These are phyloP conservation scores for Linyphia triangularis DNA, from an alignment of 2,888 invertebrate species.

Conservation along the genomic window DNA sequence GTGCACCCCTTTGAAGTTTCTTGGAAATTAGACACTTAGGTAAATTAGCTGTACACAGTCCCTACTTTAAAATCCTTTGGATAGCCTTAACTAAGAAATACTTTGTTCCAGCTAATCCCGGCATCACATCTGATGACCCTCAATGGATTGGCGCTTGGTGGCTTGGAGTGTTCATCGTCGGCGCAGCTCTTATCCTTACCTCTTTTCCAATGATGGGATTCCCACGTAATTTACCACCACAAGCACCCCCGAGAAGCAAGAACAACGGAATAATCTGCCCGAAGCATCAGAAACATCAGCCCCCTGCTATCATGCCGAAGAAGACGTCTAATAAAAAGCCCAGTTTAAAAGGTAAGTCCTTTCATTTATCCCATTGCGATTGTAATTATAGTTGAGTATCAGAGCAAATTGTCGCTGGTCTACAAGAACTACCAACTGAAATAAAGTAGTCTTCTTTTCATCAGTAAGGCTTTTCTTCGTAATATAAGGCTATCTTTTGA, in stretches of 20 bases:
- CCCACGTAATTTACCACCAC: constrained; percentile 85
- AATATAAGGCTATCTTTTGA: too few relatives aligned
- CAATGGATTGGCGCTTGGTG: constrained; percentile 99
- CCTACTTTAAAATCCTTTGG: too few relatives aligned
- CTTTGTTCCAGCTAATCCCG: constrained; percentile 70
- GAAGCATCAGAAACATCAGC: constrained; percentile 49
- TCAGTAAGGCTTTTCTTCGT: too few relatives aligned
- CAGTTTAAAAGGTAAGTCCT: constrained; percentile 73
- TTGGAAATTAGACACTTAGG: too few relatives aligned
- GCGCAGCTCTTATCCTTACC: constrained; percentile 89
- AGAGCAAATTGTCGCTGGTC: too few relatives aligned
- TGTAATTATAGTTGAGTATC: background rate
- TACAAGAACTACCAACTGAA: too few relatives aligned
- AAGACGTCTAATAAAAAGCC: constrained; percentile 55
- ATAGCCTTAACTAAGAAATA: too few relatives aligned
- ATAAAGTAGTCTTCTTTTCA: too few relatives aligned
- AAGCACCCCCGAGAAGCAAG: constrained; percentile 77
- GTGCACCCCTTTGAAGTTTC: too few relatives aligned
- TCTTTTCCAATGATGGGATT: constrained; percentile 94
- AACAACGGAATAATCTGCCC: constrained; percentile 59
- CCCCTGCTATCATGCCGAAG: constrained; percentile 29
- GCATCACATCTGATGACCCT: constrained; percentile 84
- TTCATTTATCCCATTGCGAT: background rate
- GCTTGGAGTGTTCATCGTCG: constrained; percentile 91
- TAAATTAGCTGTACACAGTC: too few relatives aligned